Evolutionary conservation across 2,888 invertebrate species (phyloP).

Genomic region (Drosophila anomelani): DNA sequence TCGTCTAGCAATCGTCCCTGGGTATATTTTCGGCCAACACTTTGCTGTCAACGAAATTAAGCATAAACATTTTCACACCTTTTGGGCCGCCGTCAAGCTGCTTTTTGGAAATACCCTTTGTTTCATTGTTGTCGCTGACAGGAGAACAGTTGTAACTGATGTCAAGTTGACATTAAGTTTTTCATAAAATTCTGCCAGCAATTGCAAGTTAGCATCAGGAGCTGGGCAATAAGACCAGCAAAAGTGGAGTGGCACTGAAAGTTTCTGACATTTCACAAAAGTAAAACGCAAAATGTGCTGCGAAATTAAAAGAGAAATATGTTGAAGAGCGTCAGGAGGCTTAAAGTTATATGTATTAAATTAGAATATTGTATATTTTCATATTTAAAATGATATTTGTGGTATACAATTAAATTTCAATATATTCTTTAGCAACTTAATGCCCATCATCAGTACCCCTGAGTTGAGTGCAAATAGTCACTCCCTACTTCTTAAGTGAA

Average conservation of each 20-base stretch:
- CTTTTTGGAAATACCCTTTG: constrained; percentile 11
- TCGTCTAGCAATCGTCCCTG: neutral
- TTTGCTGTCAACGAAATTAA: constrained; percentile 11
- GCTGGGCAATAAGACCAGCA: constrained; percentile 20
- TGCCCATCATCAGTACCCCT: neutral
- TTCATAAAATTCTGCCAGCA: constrained; percentile 29
- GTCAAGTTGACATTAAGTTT: constrained; percentile 59
- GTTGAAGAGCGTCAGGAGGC: neutral
- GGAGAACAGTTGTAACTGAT: constrained; percentile 51
- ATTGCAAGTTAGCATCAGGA: constrained; percentile 10
- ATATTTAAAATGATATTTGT: too few relatives aligned
- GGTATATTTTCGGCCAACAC: neutral
- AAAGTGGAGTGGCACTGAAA: constrained; percentile 29
- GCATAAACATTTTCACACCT: constrained; percentile 16
- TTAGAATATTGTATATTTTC: too few relatives aligned
- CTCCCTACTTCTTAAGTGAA: constrained; percentile 15
- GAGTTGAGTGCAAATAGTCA: constrained; percentile 4
- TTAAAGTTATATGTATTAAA: too few relatives aligned
- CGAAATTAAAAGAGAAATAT: neutral
- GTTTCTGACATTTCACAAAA: constrained; percentile 35
- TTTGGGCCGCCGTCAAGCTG: constrained; percentile 10
- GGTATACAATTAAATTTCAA: neutral
- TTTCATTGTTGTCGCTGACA: constrained; percentile 35
- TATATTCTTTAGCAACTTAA: neutral
- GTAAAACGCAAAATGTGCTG: constrained; percentile 1